A percentile compares a stretch with the other conserved stretches of the same genome.
Evolutionary conservation across 2,797 vertebrate genomes (phyloP).

Genomic region (Clamator glandarius): DNA sequence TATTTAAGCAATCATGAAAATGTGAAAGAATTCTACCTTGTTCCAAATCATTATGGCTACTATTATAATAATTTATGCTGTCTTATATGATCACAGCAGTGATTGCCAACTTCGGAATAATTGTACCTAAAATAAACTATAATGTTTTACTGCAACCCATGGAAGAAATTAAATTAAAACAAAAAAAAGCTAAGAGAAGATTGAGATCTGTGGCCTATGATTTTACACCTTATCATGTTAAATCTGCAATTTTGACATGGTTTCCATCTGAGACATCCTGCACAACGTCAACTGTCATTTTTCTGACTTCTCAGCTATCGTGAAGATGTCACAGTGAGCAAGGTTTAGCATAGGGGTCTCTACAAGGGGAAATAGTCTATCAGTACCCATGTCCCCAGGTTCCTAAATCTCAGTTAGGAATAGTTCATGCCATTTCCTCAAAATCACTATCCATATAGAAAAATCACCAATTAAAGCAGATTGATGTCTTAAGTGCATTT

Average conservation of each 20-base stretch:
- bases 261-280: neutral
- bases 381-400: neutral
- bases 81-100: neutral
- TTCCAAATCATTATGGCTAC: neutral
- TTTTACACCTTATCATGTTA: neutral
- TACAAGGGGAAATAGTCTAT: neutral
- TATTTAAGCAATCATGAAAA: conserved; percentile 7
- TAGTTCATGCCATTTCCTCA: neutral
- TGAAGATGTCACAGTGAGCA: neutral
- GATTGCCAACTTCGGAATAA: neutral
- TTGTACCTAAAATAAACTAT: neutral
- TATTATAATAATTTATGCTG: neutral
- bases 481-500: neutral
- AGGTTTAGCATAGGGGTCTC: neutral
- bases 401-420: neutral
- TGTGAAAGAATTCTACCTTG: neutral
- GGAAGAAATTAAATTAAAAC: conserved; percentile 7
- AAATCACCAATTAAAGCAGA: neutral
- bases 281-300: neutral
- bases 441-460: neutral
- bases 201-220: neutral
- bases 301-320: neutral
- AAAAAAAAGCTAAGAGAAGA: neutral
- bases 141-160: neutral
- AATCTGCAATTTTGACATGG: neutral